Base-by-base conservation (phyloP, 2,888 invertebrate genomes). In the Perizoma affinitatum region DNA sequence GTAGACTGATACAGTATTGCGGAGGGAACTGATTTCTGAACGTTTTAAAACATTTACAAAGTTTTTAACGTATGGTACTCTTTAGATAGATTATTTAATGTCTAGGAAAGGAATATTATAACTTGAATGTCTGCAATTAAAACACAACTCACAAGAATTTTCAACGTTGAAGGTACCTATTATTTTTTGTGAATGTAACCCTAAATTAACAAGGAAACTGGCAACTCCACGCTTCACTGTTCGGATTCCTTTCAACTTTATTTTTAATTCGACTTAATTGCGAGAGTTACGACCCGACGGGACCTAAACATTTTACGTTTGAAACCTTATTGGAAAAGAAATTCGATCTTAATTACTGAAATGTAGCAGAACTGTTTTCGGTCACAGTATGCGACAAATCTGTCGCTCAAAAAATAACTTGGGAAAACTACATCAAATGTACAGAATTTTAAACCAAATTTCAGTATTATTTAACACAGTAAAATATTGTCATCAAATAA, bases 201-300 rank as follows among this genome's bases (percentile, higher is more conserved):
- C 41, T 55, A 61, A 56, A 64, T 62, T 57, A 54, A 56, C 61
- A 56, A 65, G 45, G 53, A 57, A 63, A 59, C 63, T 61, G 62
- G 64, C 63, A 62, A 67, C 65, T 64, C 53, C 49, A 67, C 58
- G 52, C 56, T 63, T 45, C 61, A 58, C 51, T 63, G 64, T 63
- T 52, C 69, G 65, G 73, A 75, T 82, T 86, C 79, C 82, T 83
- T 86, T 83, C 68, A 78, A 82, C 80, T 86, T 90, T 88, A 89
- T 88, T 90, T 88, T 89, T 88, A 87, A 88, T 89, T 88, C 83
- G 82, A 82, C 86, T 88, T 89, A 88, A 90, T 90, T 90, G 87
- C 85, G 65, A 84, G 83, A 89, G 86, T 90, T 87, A 90, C 88
- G 88, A 84, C 79, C 75, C 76, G 77, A 72, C 78, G 76, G 80